Conservation (phyloP, 1,140 invertebrate genomes). For the Arctopsyche grandis region DNA sequence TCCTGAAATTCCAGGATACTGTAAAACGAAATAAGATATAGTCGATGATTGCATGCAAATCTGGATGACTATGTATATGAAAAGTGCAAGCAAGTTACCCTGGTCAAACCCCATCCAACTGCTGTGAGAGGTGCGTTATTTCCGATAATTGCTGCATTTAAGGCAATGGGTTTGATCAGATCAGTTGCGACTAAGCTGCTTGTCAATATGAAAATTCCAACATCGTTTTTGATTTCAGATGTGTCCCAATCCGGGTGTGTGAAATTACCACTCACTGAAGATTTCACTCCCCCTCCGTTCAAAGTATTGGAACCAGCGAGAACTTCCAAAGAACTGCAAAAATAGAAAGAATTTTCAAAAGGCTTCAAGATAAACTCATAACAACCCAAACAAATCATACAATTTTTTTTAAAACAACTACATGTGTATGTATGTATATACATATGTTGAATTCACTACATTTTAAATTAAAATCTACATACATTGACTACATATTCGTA, state of each 20-base stretch:
- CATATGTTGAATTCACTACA: too few relatives aligned
- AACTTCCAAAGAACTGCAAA: conserved; percentile 43
- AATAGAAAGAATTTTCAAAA: neutral
- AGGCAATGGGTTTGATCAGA: conserved; percentile 45
- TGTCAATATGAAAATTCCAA: conserved; percentile 33
- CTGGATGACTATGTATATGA: neutral
- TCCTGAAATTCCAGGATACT: conserved; percentile 48
- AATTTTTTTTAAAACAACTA: too few relatives aligned
- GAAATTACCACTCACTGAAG: conserved; percentile 36
- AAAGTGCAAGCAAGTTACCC: conserved; percentile 42
- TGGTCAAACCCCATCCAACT: conserved; percentile 65
- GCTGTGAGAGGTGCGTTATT: conserved; percentile 55
- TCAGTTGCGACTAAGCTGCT: neutral
- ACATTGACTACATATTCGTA: too few relatives aligned
- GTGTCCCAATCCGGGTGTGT: conserved; percentile 31
- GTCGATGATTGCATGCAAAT: neutral
- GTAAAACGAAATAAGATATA: neutral
- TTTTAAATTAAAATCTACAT: too few relatives aligned
- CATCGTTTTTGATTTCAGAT: conserved; percentile 25
- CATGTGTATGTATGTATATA: too few relatives aligned
- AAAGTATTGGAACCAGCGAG: conserved; percentile 32
- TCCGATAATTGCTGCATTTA: conserved; percentile 57
- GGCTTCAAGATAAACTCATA: too few relatives aligned
- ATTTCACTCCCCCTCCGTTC: conserved; percentile 36
- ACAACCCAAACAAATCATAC: too few relatives aligned